Conservation (phyloP, 2,113 vertebrate genomes). For the Sigmodon hispidus region DNA sequence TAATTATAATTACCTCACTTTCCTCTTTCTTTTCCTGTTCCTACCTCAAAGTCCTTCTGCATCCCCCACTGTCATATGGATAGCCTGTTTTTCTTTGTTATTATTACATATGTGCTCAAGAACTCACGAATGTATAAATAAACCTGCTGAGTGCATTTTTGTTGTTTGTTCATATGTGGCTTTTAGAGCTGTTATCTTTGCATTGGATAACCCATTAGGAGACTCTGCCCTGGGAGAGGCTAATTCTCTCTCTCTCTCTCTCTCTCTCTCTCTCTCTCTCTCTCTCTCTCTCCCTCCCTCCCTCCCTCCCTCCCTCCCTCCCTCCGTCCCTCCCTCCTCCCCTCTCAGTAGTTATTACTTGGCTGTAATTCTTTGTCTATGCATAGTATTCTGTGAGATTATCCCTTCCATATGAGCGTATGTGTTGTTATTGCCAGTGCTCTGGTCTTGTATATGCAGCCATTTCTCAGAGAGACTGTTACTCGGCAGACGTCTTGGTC, state of each 20-base stretch:
- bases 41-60: neutral
- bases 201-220: neutral
- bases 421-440: neutral
- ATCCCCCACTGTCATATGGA: neutral
- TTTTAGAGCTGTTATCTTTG: neutral
- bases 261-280: too few species aligned
- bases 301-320: too few species aligned
- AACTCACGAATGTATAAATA: neutral
- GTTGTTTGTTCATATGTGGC: neutral
- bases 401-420: neutral
- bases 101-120: neutral
- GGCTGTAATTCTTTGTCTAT: neutral
- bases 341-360: neutral
- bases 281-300: too few species aligned
- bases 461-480: neutral
- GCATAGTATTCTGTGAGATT: neutral
- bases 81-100: neutral
- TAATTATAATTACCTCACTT: neutral
- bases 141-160: neutral
- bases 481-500: neutral
- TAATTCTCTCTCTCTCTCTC: neutral
- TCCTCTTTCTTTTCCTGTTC: neutral
- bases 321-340: too few species aligned
- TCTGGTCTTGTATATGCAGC: neutral
- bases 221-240: neutral